Base-by-base conservation (phyloP, 2,888 invertebrate genomes). In the Dyspetes luteomarginatus region DNA sequence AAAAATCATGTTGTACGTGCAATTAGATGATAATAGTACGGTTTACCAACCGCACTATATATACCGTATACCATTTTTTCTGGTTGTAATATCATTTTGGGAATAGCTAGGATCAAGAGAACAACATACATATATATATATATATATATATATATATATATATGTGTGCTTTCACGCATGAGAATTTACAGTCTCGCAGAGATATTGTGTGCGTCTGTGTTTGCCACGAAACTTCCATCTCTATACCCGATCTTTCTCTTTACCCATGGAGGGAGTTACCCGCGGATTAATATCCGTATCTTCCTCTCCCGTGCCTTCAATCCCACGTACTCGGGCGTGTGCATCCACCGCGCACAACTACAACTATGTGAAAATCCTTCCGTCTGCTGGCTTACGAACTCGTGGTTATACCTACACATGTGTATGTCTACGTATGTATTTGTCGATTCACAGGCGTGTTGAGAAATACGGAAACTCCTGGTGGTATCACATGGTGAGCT, bases 271-370 rank as follows among this genome's bases (percentile, higher is more conserved):
- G 83, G 78, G 83, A 86, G 83, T 86, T 85, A 85, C 86, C 86
- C 84, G 83, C 80, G 84, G 86, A 89, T 88, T 89, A 89, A 89
- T 89, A 89, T 87, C 85, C 86, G 85, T 84, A 87, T 88, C 85
- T 87, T 85, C 86, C 81, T 77, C 76, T 60, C 52, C 62, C 55
- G 48, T 30, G 62, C 68, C 36, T 79, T 79, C 64, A 73, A 78
- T 78, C 55, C 48, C 41, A 64, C 58, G 67, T 52, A 77, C 67
- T 72, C 77, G 5, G 15, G 19, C 56, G 68, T 74, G 74, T 67
- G 71, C 77, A 72, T 83, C 15, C 58, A 65, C 52, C 55, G 36
- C 43, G 7, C 41, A 19, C 28, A 30, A 64, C 69, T 12, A 45
- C 64, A 19, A 56, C 73, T 56, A 73, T 28, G n/a, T n/a, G 64